Base-by-base conservation (phyloP, 1,140 invertebrate species). In the Pissodes strobi region DNA sequence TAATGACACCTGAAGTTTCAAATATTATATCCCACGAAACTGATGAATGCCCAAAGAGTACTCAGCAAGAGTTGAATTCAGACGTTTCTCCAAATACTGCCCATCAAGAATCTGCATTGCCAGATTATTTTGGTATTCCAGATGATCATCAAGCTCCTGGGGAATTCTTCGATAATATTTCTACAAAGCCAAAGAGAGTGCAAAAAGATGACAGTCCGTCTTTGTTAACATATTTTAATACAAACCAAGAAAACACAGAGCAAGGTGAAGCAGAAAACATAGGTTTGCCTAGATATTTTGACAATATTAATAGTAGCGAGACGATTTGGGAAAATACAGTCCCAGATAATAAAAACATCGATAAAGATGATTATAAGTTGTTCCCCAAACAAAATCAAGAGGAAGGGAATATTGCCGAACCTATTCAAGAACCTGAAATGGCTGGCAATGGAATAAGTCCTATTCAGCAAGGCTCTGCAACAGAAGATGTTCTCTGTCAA, bases 141-240 rank as follows among this genome's bases (percentile, higher is more conserved):
- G 45, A 18, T 27, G n/a, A n/a, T n/a, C n/a, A 27, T 12, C 30
- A 38, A 49, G 10, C 56, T 61, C 23, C 52, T 13, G 37, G 30
- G 12, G 22, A 23, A 51, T 69, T 69, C 59, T 69, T 69, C 34
- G 68, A 69, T 59, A 60, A 53, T 19, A 34, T 66, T 37, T 30
- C 45, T 17, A n/a, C 53, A 25, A 43, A 30, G 0, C 9, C 6
- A 34, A 34, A 34, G n/a, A 34, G 6, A 34, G n/a, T 8, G 27
- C 6, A 34, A 49, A 8, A 21, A 18, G 15, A 41, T n/a, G 45
- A 49, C 8, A 41, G 25, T 25, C 15, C 46, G 12, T 49, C 52
- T 22, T 38, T 51, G 34, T 37, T 53, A 57, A 51, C 46, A 56
- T 72, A 72, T 38, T 58, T 48, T 63, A 69, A 45, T 49, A 64